Evolutionary conservation across 1,140 invertebrate genomes (phyloP).

Genomic region (Plutomurus gul): DNA sequence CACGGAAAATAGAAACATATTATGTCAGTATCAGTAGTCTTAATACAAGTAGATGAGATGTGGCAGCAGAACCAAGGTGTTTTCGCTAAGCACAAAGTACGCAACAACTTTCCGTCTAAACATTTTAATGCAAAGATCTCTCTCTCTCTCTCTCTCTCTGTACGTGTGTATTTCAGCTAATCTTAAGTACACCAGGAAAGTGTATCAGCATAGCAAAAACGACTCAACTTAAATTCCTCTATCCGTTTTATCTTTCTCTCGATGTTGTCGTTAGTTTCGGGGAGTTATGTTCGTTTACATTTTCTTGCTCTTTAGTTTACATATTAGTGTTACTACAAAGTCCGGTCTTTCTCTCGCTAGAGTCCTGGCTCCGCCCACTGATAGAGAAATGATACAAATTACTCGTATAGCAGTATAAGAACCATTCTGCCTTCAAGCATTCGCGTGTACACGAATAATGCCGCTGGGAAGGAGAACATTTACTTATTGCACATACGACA

Average conservation of each 20-base stretch:
- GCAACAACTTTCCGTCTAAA: not conserved
- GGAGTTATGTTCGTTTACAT: too few relatives aligned
- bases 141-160: not conserved
- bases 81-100: not conserved
- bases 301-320: too few relatives aligned
- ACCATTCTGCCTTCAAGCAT: too few relatives aligned
- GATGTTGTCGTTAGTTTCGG: too few relatives aligned
- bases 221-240: too few relatives aligned
- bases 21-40: not conserved
- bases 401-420: not conserved
- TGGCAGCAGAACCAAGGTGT: not conserved
- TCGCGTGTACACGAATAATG: too few relatives aligned
- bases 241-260: too few relatives aligned
- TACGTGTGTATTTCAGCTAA: not conserved
- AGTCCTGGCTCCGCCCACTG: not conserved
- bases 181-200: too few relatives aligned
- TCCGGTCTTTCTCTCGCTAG: not conserved
- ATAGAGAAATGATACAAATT: conserved; percentile 11
- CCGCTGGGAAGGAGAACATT: too few relatives aligned
- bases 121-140: not conserved
- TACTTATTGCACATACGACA: too few relatives aligned
- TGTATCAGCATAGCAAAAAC: too few relatives aligned
- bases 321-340: not conserved
- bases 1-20: not conserved
- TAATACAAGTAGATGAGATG: not conserved